Percentiles rank a stretch among this genome's conserved stretches.
phyloP scores from a whole-genome alignment of 2,113 vertebrate genomes.

The Suricata suricatta region DNA sequence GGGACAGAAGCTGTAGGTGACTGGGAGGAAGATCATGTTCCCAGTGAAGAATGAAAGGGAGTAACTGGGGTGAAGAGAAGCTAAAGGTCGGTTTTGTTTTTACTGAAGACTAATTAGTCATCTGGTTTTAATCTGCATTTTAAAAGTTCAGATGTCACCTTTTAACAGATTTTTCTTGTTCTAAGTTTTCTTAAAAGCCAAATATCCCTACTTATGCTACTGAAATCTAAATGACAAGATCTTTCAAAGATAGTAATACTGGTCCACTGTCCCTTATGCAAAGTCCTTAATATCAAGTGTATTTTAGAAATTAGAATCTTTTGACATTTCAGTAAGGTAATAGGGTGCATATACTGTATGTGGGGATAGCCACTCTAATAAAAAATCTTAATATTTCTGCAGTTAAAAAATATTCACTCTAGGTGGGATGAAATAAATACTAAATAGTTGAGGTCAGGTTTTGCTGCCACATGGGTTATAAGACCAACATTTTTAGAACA shows the following conservation, averaged over 20 bases:
- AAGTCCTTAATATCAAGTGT: background rate
- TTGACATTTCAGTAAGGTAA: background rate
- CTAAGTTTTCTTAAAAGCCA: background rate
- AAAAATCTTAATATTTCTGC: background rate
- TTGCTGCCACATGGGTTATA: background rate
- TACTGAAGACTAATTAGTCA: background rate
- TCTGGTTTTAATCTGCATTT: background rate
- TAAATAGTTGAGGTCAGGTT: background rate
- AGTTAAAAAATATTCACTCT: background rate
- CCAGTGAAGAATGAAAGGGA: background rate
- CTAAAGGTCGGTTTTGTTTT: background rate
- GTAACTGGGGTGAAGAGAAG: background rate
- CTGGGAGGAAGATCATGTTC: background rate
- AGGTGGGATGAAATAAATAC: background rate
- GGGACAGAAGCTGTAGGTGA: background rate
- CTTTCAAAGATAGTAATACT: background rate
- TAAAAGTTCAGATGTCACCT: background rate
- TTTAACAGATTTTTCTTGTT: background rate
- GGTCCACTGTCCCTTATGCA: background rate
- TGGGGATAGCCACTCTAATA: background rate
- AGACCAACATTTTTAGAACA: background rate
- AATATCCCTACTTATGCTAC: background rate
- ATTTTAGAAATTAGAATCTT: conserved; percentile 11
- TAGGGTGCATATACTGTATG: background rate
- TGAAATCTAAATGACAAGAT: background rate